These are phyloP conservation scores for Thunnus thynnus DNA, from an alignment of 2,113 vertebrate genomes.

Conservation along the genomic window DNA sequence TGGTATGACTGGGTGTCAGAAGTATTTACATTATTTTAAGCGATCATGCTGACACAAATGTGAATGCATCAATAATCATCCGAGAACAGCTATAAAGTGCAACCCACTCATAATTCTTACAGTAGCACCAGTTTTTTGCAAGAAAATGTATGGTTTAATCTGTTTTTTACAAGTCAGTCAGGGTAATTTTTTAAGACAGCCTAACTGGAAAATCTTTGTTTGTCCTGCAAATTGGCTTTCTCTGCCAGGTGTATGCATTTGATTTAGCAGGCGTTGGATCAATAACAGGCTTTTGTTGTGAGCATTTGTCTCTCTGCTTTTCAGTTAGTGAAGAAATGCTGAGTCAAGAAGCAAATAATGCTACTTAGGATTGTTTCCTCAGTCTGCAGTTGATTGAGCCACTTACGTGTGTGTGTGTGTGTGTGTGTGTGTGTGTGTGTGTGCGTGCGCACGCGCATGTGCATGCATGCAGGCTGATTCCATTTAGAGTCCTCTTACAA, in stretches of 20 bases:
- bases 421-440: background rate
- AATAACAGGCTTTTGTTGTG: constrained; percentile 65
- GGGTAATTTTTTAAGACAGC: constrained; percentile 47
- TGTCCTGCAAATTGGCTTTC: constrained; percentile 63
- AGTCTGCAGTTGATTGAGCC: constrained; percentile 53
- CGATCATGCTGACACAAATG: background rate
- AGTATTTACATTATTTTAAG: background rate
- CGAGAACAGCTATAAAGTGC: background rate
- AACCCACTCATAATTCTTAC: background rate
- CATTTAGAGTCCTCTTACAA: constrained; percentile 9
- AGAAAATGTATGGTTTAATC: constrained; percentile 5
- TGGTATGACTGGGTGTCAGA: background rate
- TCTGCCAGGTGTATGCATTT: constrained; percentile 44
- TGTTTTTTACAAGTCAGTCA: constrained; percentile 2
- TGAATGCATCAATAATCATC: background rate
- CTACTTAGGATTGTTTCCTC: constrained; percentile 47
- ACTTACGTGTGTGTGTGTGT: constrained; percentile 36
- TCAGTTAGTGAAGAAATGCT: constrained; percentile 64
- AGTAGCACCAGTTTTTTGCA: constrained; percentile 5
- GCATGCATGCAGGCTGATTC: background rate
- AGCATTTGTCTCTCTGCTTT: constrained; percentile 55
- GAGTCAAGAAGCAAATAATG: constrained; percentile 66
- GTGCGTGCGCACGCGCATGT: no score
- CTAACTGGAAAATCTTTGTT: constrained; percentile 65
- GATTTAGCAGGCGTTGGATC: constrained; percentile 60